These are phyloP conservation scores for Bradypodion pumilum DNA, from an alignment of 2,797 vertebrate genomes.

Conservation along the genomic window DNA sequence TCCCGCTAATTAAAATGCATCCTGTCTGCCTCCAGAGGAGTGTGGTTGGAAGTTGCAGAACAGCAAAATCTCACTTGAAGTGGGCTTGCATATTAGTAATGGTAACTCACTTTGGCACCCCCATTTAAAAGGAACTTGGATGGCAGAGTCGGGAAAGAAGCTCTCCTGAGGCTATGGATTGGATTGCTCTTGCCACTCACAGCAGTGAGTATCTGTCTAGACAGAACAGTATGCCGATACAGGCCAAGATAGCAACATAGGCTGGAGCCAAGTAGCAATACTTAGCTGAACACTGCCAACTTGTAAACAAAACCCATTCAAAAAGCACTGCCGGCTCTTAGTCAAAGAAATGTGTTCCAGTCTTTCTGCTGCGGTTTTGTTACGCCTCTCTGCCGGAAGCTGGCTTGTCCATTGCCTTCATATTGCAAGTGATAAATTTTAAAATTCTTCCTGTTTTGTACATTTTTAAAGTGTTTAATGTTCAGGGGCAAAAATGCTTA, in stretches of 20 bases:
- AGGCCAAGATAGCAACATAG: background rate
- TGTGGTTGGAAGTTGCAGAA: background rate
- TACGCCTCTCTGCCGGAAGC: background rate
- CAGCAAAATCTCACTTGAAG: slow-evolving; percentile 9
- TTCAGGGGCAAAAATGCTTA: no score
- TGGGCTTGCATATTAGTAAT: background rate
- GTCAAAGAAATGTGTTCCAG: background rate
- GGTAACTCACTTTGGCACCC: background rate
- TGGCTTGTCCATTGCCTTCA: background rate
- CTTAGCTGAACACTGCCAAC: background rate
- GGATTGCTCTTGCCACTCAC: background rate
- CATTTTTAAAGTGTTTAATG: no score
- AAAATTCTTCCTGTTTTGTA: background rate
- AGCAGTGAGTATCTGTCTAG: background rate
- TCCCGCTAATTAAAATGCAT: background rate
- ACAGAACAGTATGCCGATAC: background rate
- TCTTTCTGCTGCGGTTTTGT: background rate
- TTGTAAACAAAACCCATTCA: background rate
- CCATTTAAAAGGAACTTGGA: background rate
- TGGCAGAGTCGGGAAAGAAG: background rate
- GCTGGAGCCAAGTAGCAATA: background rate
- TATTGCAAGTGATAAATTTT: background rate
- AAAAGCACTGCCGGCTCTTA: no score
- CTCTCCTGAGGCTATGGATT: background rate
- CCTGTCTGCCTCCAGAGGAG: no score